Conservation (phyloP, 2,888 invertebrate genomes). For the Cantharis nigra region DNA sequence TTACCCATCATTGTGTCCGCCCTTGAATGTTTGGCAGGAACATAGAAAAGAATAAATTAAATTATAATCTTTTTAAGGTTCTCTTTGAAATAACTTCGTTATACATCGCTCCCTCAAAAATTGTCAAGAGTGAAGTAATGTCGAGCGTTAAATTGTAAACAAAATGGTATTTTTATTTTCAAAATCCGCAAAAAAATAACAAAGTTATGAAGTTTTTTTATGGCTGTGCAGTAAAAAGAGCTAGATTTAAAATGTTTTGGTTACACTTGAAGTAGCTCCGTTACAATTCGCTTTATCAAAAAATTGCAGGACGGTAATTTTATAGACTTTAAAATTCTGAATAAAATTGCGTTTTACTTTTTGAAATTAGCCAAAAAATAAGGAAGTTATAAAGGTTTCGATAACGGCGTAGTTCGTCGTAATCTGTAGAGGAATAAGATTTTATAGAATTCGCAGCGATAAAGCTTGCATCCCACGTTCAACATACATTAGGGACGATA, state of each 20-base stretch:
- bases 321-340: not conserved
- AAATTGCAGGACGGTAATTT: not conserved
- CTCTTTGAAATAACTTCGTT: not conserved
- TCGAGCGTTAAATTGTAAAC: not conserved
- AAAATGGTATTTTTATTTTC: not conserved
- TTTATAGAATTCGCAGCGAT: too few relatives aligned
- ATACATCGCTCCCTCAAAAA: not conserved
- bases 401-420: too few relatives aligned
- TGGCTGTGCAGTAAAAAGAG: not conserved
- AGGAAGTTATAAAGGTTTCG: not conserved
- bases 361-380: not conserved
- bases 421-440: too few relatives aligned
- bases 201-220: not conserved
- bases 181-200: not conserved
- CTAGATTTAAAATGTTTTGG: not conserved
- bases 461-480: too few relatives aligned
- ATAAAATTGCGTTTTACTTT: not conserved
- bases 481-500: too few relatives aligned
- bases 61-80: too few relatives aligned
- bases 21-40: too few relatives aligned
- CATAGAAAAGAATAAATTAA: too few relatives aligned
- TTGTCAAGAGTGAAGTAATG: not conserved
- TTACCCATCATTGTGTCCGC: too few relatives aligned
- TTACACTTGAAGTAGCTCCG: not conserved
- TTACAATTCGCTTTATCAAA: not conserved